These are phyloP conservation scores for Seira ritae DNA, from an alignment of 2,888 invertebrate species.

Conservation along the genomic window DNA sequence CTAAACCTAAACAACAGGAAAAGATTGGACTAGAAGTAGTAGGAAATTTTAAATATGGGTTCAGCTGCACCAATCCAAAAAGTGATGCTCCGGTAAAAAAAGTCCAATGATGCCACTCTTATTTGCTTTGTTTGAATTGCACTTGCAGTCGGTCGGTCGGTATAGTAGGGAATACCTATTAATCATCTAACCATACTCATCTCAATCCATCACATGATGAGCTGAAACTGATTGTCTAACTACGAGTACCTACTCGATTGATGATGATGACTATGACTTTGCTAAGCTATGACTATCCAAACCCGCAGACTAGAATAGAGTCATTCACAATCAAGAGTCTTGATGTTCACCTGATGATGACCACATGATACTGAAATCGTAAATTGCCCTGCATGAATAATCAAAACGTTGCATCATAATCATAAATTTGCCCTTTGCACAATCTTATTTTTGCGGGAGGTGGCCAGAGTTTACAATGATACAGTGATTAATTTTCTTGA, in stretches of 20 bases:
- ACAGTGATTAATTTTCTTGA: too few relatives aligned
- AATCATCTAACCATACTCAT: slow-evolving; percentile 22
- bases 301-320: not conserved
- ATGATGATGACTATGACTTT: not conserved
- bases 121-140: not conserved
- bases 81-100: not conserved
- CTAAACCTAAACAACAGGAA: not conserved
- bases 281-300: not conserved
- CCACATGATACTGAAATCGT: not conserved
- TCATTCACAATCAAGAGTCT: not conserved
- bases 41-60: too few relatives aligned
- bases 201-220: too few relatives aligned
- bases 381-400: not conserved
- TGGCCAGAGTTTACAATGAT: not conserved
- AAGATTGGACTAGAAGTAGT: too few relatives aligned
- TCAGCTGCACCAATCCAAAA: too few relatives aligned
- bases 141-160: not conserved
- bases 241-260: not conserved
- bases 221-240: not conserved
- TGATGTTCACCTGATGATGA: not conserved
- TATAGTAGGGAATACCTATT: slow-evolving; percentile 43
- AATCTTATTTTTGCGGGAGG: not conserved
- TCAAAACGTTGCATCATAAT: not conserved
- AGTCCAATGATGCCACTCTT: not conserved
- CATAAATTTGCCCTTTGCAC: not conserved